Evolutionary conservation across 2,888 invertebrate species (phyloP), one percentile per base, ranked within the genome.

Genomic region (Molanna angustata): DNA sequence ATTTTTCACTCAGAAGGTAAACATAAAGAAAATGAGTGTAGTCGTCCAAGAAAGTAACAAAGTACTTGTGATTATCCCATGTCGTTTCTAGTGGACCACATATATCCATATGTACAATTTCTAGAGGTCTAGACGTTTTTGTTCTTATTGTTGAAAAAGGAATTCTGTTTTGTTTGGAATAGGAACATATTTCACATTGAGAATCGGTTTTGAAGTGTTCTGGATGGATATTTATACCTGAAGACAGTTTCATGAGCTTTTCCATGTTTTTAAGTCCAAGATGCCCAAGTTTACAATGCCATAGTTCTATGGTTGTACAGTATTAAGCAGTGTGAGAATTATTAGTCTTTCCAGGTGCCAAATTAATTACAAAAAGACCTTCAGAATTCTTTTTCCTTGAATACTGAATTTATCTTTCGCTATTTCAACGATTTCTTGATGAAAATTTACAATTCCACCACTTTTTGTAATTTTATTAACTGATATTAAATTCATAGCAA

Each of bases 311-410:
- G 4, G 35, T 14, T 27, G n/a, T n/a, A n/a, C n/a, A n/a, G n/a
- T n/a, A n/a, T n/a, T n/a, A n/a, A n/a, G n/a, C n/a, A n/a, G n/a
- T n/a, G n/a, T n/a, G n/a, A n/a, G n/a, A 6, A 27, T 27, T 27
- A 27, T 27, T 7, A 7, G 6, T 27, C 11, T 35, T 14, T 13
- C 13, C 14, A 11, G 35, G 35, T 35, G 6, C 14, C 9, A 35
- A 35, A 35, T 14, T 35, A 13, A 11, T 35, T 35, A 35, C 13
- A n/a, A 13, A 35, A 13, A 13, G 35, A 11, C 35, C 35, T n/a
- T n/a, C n/a, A n/a, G n/a, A n/a, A n/a, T n/a, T n/a, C n/a, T 13
- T 35, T 35, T 35, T 35, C 35, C 9, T 35, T 35, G 4, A 35
- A 13, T 35, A 13, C 35, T 35, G 35, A 11, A 11, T 35, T 35